These are phyloP conservation scores for Tiliqua scincoides DNA, from an alignment of 2,113 vertebrate species.

Conservation along the genomic window DNA sequence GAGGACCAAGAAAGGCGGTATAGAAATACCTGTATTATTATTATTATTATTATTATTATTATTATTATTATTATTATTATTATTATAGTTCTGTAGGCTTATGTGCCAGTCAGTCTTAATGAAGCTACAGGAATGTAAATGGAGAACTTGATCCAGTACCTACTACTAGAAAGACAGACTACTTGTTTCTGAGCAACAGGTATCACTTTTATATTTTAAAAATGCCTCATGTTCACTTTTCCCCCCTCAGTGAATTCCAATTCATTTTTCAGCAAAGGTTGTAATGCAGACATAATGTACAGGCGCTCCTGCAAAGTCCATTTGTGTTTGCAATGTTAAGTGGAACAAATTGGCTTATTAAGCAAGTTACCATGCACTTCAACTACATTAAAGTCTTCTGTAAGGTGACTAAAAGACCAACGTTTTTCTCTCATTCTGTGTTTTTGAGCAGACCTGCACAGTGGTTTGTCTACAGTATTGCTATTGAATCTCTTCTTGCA, in stretches of 20 bases:
- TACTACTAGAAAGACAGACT: conserved; percentile 2
- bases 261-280: background rate
- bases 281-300: background rate
- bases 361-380: background rate
- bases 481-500: background rate
- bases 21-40: too few relatives aligned
- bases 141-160: background rate
- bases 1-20: too few relatives aligned
- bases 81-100: background rate
- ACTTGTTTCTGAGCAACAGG: conserved; percentile 1
- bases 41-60: too few relatives aligned
- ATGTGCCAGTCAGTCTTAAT: conserved; percentile 9
- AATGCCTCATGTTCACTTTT: background rate
- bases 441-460: background rate
- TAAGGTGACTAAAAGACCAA: background rate
- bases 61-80: too few relatives aligned
- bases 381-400: conserved; percentile 10
- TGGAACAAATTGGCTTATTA: conserved; percentile 5
- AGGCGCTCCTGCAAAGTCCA: background rate
- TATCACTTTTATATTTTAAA: conserved; percentile 1
- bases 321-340: conserved; percentile 12
- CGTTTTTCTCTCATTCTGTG: background rate
- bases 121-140: conserved; percentile 21
- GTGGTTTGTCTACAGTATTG: background rate
- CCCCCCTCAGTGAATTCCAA: conserved; percentile 15